A percentile compares a stretch with the other conserved stretches of the same genome.
Conservation (phyloP, 2,888 invertebrate genomes). For the Pecten maximus region DNA sequence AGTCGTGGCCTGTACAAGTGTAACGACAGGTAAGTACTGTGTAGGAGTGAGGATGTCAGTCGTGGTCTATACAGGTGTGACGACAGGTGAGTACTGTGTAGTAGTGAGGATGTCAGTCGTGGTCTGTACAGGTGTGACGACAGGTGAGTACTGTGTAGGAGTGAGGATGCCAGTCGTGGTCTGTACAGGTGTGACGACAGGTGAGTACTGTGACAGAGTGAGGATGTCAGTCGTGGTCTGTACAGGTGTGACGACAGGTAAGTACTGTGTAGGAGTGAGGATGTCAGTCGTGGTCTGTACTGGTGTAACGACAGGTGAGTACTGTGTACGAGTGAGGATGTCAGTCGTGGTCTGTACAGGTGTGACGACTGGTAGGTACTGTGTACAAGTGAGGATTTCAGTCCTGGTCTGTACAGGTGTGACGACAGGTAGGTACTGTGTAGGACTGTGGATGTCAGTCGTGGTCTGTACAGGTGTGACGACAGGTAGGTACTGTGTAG, state of each 20-base stretch:
- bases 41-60: neutral
- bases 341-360: neutral
- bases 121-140: neutral
- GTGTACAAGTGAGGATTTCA: no score
- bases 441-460: constrained; percentile 60
- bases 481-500: constrained; percentile 60
- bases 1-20: constrained; percentile 64
- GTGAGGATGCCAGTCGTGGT: no score
- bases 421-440: no score
- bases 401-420: no score
- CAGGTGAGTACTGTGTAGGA: no score
- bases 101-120: neutral
- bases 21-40: constrained; percentile 59
- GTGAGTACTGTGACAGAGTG: no score
- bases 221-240: constrained; percentile 61
- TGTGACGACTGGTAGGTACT: no score
- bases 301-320: no score
- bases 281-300: neutral
- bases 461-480: constrained; percentile 64
- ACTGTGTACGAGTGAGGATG: neutral
- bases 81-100: neutral
- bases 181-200: no score
- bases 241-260: constrained; percentile 66
- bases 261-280: constrained; percentile 20
- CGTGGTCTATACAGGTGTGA: neutral